These are phyloP conservation scores for Semibalanus balanoides DNA, from an alignment of 1,140 invertebrate genomes.

Conservation along the genomic window DNA sequence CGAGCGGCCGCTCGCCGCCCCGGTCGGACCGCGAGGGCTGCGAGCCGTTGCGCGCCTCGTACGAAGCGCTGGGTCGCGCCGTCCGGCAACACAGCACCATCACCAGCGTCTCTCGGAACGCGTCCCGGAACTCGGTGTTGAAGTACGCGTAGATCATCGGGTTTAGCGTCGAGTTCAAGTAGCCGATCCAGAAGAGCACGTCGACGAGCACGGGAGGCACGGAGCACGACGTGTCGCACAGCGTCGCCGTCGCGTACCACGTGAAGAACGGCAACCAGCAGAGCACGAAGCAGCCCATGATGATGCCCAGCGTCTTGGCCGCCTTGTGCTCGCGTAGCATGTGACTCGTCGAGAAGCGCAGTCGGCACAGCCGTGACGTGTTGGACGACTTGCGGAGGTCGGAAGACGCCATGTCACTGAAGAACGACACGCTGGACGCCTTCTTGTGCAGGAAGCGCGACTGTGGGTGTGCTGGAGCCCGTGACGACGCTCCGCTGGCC, in stretches of 20 bases:
- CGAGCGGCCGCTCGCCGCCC: too few relatives aligned
- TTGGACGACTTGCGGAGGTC: neutral
- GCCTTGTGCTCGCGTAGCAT: slow-evolving; percentile 75
- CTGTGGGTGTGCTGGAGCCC: neutral
- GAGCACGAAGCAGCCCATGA: slow-evolving; percentile 44
- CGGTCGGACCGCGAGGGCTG: too few relatives aligned
- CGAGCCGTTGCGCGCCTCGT: neutral
- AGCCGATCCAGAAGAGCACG: slow-evolving; percentile 94
- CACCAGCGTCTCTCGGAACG: slow-evolving; percentile 77
- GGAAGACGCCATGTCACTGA: neutral
- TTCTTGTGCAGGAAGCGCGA: neutral
- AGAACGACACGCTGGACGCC: neutral
- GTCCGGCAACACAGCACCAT: slow-evolving; percentile 1
- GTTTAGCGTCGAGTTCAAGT: slow-evolving; percentile 81
- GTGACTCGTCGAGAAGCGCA: neutral
- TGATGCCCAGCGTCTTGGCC: slow-evolving; percentile 66
- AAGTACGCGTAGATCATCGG: slow-evolving; percentile 96
- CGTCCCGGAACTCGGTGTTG: slow-evolving; percentile 93
- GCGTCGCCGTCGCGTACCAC: slow-evolving; percentile 66
- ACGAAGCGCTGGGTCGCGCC: neutral
- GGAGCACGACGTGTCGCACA: slow-evolving; percentile 57
- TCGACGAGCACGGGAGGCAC: slow-evolving; percentile 70
- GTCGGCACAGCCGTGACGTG: neutral
- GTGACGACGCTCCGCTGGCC: neutral
- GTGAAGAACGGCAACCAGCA: slow-evolving; percentile 27